phyloP scores from a whole-genome alignment of 2,113 vertebrate genomes.

The Hemibagrus wyckioides region DNA sequence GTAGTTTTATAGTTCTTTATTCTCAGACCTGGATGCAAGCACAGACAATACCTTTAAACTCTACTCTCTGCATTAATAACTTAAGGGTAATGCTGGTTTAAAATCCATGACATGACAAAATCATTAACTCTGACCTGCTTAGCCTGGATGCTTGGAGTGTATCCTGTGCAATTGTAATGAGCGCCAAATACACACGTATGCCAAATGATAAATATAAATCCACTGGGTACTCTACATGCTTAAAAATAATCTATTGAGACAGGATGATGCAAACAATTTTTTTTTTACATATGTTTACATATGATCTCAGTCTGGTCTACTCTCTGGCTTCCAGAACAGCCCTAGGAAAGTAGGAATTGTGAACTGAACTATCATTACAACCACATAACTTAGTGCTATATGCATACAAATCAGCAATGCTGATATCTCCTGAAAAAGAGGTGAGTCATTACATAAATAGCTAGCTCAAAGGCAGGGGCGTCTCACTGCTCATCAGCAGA shows the following conservation, averaged over 20 bases:
- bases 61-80: not conserved
- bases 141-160: not conserved
- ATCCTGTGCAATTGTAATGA: not conserved
- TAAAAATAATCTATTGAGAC: not conserved
- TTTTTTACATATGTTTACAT: not conserved
- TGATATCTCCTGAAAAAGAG: slow-evolving; percentile 40
- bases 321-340: not conserved
- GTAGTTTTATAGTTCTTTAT: not conserved
- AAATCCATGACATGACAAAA: not conserved
- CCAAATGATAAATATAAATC: not conserved
- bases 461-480: slow-evolving; percentile 37
- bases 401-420: slow-evolving; percentile 20
- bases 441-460: slow-evolving; percentile 47
- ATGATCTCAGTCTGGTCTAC: not conserved
- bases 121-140: not conserved
- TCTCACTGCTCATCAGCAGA: slow-evolving; percentile 41
- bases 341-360: slow-evolving; percentile 5
- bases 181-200: not conserved
- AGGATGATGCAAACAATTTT: not conserved
- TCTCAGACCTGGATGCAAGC: not conserved
- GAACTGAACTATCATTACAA: slow-evolving; percentile 29
- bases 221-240: not conserved
- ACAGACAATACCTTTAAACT: not conserved
- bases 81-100: not conserved
- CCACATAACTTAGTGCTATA: not conserved